A percentile compares a stretch with the other conserved stretches of the same genome.
Conservation (phyloP, 2,888 invertebrate species). For the Carcina quercana region DNA sequence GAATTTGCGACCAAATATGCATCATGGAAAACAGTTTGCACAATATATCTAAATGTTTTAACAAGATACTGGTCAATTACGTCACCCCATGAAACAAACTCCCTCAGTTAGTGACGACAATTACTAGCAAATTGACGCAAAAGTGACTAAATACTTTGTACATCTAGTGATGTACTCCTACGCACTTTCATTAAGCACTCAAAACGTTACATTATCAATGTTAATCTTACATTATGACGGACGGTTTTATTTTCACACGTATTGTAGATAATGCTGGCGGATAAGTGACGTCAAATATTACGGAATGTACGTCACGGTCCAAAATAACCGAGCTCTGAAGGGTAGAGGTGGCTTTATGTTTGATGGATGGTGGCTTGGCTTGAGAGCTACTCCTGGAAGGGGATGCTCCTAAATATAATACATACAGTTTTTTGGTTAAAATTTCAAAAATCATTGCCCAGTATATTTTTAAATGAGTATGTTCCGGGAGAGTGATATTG, state of each 20-base stretch:
- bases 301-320: background rate
- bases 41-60: slow-evolving; percentile 10
- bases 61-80: slow-evolving; percentile 19
- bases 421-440: too few relatives aligned
- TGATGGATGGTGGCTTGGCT: too few relatives aligned
- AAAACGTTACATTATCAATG: slow-evolving; percentile 32
- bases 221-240: slow-evolving; percentile 31
- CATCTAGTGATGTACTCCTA: slow-evolving; percentile 41
- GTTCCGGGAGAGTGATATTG: too few relatives aligned
- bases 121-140: slow-evolving; percentile 62
- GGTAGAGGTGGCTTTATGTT: too few relatives aligned
- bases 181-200: slow-evolving; percentile 44
- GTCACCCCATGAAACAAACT: slow-evolving; percentile 23
- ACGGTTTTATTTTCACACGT: slow-evolving; percentile 19
- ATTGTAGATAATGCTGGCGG: slow-evolving; percentile 7
- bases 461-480: too few relatives aligned
- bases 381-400: too few relatives aligned
- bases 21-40: too few relatives aligned
- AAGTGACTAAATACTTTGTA: slow-evolving; percentile 30
- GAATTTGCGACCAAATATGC: too few relatives aligned
- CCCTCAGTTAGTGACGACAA: slow-evolving; percentile 41
- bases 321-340: too few relatives aligned
- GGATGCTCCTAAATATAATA: too few relatives aligned
- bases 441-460: too few relatives aligned
- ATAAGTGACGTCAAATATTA: slow-evolving; percentile 9